Conservation (phyloP, 1,140 invertebrate species). For the Scaptodrosophila lebanonensis region DNA sequence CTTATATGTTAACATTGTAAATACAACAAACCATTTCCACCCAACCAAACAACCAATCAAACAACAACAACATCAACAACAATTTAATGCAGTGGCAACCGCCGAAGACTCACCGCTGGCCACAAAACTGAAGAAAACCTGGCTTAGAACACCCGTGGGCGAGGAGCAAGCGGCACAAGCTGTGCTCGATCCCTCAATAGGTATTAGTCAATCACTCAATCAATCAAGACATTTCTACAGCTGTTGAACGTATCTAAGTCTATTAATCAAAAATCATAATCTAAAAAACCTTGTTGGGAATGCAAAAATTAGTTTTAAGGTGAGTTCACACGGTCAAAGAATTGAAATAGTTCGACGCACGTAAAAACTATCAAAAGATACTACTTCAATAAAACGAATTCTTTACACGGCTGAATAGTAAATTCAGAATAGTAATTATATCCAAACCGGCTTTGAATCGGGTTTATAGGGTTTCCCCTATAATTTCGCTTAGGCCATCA, state of each 20-base stretch:
- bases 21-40: slow-evolving; percentile 49
- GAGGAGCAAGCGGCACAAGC: slow-evolving; percentile 82
- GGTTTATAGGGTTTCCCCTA: too few relatives aligned
- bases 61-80: slow-evolving; percentile 12
- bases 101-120: slow-evolving; percentile 81
- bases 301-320: slow-evolving; percentile 9
- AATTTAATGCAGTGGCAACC: slow-evolving; percentile 79
- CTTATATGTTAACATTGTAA: slow-evolving; percentile 22
- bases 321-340: too few relatives aligned
- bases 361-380: too few relatives aligned
- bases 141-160: slow-evolving; percentile 82
- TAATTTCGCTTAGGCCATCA: too few relatives aligned
- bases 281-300: slow-evolving; percentile 20
- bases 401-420: too few relatives aligned
- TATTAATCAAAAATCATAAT: too few relatives aligned
- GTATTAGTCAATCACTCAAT: slow-evolving; percentile 66
- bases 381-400: too few relatives aligned
- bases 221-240: slow-evolving; percentile 24
- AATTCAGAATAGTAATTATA: too few relatives aligned
- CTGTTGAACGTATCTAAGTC: too few relatives aligned
- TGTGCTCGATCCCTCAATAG: slow-evolving; percentile 81
- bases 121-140: slow-evolving; percentile 84
- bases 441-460: too few relatives aligned
- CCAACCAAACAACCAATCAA: slow-evolving; percentile 5
- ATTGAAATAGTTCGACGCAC: too few relatives aligned